Evolutionary conservation across 2,888 invertebrate species (phyloP).

Genomic region (Eupithecia abbreviata): DNA sequence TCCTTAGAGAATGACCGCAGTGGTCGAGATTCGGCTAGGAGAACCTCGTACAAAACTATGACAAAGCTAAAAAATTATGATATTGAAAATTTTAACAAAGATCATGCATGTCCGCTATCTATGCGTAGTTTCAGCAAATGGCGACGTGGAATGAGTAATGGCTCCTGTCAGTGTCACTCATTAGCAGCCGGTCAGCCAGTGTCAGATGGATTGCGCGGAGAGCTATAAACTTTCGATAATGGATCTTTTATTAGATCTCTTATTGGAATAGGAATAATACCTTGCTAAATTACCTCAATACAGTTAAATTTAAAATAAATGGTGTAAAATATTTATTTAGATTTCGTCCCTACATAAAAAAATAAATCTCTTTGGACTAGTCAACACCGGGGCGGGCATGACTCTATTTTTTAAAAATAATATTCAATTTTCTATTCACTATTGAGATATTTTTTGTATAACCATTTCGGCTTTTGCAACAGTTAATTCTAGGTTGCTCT

Average conservation of each 20-base stretch:
- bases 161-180: slow-evolving; percentile 34
- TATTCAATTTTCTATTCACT: background rate
- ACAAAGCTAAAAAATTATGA: too few relatives aligned
- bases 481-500: background rate
- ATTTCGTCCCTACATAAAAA: background rate
- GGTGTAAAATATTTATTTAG: background rate
- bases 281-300: background rate
- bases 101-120: slow-evolving; percentile 17
- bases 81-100: too few relatives aligned
- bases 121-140: slow-evolving; percentile 18
- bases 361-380: background rate
- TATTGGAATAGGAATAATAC: background rate
- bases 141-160: slow-evolving; percentile 29
- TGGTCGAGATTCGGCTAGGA: too few relatives aligned
- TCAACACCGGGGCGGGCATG: background rate
- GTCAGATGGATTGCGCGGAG: slow-evolving; percentile 23
- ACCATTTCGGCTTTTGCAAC: background rate
- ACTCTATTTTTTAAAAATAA: background rate
- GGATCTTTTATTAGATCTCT: background rate
- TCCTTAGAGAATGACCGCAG: too few relatives aligned
- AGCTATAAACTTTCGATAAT: background rate
- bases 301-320: background rate
- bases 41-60: too few relatives aligned
- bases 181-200: slow-evolving; percentile 32
- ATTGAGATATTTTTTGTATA: background rate